These are phyloP conservation scores for Tragelaphus buxtoni DNA, from an alignment of 2,113 vertebrate genomes.

Conservation along the genomic window DNA sequence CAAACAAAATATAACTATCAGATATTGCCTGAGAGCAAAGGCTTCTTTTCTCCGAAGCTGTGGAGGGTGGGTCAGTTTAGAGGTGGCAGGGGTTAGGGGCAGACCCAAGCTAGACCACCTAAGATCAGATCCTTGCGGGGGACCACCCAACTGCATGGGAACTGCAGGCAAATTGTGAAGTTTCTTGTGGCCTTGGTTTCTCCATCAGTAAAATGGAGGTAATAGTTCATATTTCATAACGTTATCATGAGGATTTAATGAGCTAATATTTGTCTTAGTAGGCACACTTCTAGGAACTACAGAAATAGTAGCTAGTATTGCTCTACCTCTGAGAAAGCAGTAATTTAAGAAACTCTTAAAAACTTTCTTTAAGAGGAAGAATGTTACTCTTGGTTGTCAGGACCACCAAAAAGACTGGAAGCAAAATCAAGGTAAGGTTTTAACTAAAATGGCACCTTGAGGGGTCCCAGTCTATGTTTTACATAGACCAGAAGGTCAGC, in stretches of 20 bases:
- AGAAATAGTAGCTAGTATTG: not conserved
- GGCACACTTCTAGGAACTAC: not conserved
- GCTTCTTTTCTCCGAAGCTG: not conserved
- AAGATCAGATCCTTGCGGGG: not conserved
- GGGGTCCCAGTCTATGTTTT: not conserved
- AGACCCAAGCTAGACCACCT: not conserved
- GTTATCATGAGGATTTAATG: not conserved
- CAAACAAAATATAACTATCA: not conserved
- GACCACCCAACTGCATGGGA: not conserved
- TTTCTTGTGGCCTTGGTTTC: not conserved
- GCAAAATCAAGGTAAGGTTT: not conserved
- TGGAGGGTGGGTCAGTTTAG: not conserved
- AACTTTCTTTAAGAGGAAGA: not conserved
- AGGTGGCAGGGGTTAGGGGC: not conserved
- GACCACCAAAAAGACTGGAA: not conserved
- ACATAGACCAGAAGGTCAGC: not conserved
- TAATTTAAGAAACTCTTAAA: not conserved
- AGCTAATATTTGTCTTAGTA: not conserved
- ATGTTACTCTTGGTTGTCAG: not conserved
- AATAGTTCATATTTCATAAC: not conserved
- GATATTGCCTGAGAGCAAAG: no score
- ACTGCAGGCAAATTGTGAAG: not conserved
- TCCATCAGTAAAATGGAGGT: not conserved
- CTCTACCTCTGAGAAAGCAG: not conserved
- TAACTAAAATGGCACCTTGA: not conserved